Evolutionary conservation across 2,113 vertebrate genomes (phyloP).

Genomic region (Lipophrys pholis): DNA sequence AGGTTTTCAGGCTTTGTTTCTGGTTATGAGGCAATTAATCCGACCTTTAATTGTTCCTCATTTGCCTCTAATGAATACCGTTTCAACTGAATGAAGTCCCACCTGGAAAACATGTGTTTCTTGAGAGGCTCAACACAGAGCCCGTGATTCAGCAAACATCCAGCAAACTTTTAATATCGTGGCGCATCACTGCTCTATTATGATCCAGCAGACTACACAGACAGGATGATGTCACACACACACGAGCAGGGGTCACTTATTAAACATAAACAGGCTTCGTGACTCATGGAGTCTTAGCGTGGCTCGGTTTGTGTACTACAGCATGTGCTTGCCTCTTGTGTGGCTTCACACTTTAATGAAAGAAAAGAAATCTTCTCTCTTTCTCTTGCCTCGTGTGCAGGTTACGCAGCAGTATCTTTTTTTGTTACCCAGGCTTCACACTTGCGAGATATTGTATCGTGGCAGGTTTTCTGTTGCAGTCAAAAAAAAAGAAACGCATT

Average conservation of each 20-base stretch:
- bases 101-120: conserved; percentile 15
- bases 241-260: conserved; percentile 25
- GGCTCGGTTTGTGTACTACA: not conserved
- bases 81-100: not conserved
- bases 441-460: conserved; percentile 20
- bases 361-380: not conserved
- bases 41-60: too few species aligned
- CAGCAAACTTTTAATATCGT: conserved; percentile 16
- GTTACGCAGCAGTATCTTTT: not conserved
- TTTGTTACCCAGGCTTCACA: conserved; percentile 9
- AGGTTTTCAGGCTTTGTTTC: too few species aligned
- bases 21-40: too few species aligned
- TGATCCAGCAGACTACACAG: conserved; percentile 5
- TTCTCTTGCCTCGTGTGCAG: not conserved
- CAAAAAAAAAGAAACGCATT: conserved; percentile 26
- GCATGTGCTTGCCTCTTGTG: not conserved
- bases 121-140: conserved; percentile 25
- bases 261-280: conserved; percentile 6
- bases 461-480: conserved; percentile 11
- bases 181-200: not conserved
- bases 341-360: not conserved
- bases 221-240: conserved; percentile 32
- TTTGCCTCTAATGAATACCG: too few species aligned
- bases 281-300: not conserved
- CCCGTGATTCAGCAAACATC: conserved; percentile 16